Base-by-base conservation (phyloP, 1,140 invertebrate genomes). In the Heliothis subflexa region DNA sequence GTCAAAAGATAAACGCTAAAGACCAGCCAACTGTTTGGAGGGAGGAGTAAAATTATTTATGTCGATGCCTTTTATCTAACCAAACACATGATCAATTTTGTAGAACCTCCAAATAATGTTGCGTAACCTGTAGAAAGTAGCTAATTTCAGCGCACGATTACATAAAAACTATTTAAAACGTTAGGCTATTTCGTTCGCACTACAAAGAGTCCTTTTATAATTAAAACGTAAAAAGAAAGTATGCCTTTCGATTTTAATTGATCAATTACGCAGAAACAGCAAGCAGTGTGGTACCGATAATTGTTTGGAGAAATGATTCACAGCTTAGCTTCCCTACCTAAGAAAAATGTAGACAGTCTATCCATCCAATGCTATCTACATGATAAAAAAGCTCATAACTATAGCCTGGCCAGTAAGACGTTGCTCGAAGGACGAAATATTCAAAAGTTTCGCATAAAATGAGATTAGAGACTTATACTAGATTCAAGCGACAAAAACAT, bases 51-150 rank as follows among this genome's bases (percentile, higher is more conserved):
- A 9, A 52, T 52, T 12, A 28, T 70, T 70, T 70, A 70, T 70
- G 47, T 5, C 52, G 25, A 21, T 50, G 71, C 54, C 40, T 68
- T 28, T 40, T 57, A 54, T 57, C 28, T 18, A 72, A 45, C 25
- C 28, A 57, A 45, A 57, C 33, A 18, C 64, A 68, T 12, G 49
- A 72, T 45, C 50, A 71, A 54, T 49, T 64, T 64, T 64, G 21
- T 57, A 18, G 12, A 72, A 57, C 70, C 28, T 45, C 14, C 13
- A 73, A 47, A 25, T 59, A 49, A 59, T 28, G 71, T 73, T 73
- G 33, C 28, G 55, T 55, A 73, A 73, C 7, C 64, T 14, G 55
- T 73, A 73, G 71, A 73, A 73, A 73, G 71, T 61, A 59, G 13
- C 33, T 49, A 73, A 57, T 59, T 73, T 59, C 33, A 50, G 47